Base-by-base conservation (phyloP, 2,113 vertebrate genomes). In the Dipodomys spectabilis region DNA sequence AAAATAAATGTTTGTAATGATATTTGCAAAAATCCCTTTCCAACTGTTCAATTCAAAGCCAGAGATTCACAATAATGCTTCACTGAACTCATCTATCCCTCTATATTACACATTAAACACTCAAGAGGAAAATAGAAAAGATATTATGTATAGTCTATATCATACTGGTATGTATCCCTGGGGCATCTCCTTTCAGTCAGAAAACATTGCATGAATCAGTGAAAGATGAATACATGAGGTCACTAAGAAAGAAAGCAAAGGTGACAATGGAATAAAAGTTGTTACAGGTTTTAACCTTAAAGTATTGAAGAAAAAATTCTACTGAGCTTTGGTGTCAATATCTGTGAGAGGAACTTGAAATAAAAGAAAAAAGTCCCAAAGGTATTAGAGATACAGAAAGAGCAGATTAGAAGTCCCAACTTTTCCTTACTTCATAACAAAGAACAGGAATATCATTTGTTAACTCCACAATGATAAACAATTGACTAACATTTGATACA, bases 201-300 rank as follows among this genome's bases (percentile, higher is more conserved):
- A 45, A 85, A 92, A 92, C 23, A 91, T 30, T 2, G 32, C 64
- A 35, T 19, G 28, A 25, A 94, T 77, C 81, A 81, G 86, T 0
- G 77, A 80, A 85, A 6, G 9, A 53, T 18, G 77, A 79, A 78
- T 85, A 86, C 86, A 86, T 6, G 25, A 93, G 88, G 75, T 22
- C 6, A 94, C 60, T 60, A 83, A 95, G 88, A 96, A 90, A 68
- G 92, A 93, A 83, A 45, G 2, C 18, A 27, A 74, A 96, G 89
- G 78, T 78, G 57, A 91, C 60, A 90, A 57, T 35, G 65, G n/a
- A 16, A 6, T 75, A 78, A 79, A 95, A 49, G 71, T 32, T 95
- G 94, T 82, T 82, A 57, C 27, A 74, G 67, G 79, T 62, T 90
- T 53, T 86, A 78, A 68, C 75, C 85, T 92, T 82, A 94, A 89